These are phyloP conservation scores for Caenorhabditis macrosperma DNA, from an alignment of 2,888 invertebrate genomes.

Conservation along the genomic window DNA sequence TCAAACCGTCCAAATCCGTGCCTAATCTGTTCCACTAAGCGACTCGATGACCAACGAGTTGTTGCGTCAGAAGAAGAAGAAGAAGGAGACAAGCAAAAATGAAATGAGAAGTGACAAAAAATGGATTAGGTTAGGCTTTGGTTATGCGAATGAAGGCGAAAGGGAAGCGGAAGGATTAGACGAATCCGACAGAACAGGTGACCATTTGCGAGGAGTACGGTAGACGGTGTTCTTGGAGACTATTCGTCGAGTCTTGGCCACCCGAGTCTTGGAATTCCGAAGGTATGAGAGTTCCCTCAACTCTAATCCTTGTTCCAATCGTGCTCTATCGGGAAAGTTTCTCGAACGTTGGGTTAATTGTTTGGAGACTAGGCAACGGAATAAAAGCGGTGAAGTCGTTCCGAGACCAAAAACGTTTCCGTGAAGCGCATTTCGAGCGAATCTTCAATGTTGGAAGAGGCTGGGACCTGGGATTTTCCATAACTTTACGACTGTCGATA, in stretches of 20 bases:
- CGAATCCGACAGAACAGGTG: background rate
- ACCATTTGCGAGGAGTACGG: background rate
- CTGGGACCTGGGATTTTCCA: too few relatives aligned
- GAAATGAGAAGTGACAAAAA: slow-evolving; percentile 18
- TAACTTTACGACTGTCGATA: too few relatives aligned
- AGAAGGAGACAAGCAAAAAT: background rate
- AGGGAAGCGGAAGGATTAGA: background rate
- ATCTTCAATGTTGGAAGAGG: too few relatives aligned
- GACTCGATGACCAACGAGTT: slow-evolving; percentile 24
- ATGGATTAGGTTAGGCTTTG: slow-evolving; percentile 10
- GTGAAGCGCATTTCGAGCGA: too few relatives aligned
- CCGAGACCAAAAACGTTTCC: too few relatives aligned
- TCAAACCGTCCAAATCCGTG: slow-evolving; percentile 27
- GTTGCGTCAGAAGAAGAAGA: slow-evolving; percentile 19
- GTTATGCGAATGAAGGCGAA: background rate
- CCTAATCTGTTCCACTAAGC: slow-evolving; percentile 38
- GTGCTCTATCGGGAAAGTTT: too few relatives aligned
- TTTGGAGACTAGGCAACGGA: too few relatives aligned
- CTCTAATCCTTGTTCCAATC: too few relatives aligned
- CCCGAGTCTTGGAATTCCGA: too few relatives aligned
- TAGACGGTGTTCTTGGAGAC: background rate
- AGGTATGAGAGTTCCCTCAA: too few relatives aligned
- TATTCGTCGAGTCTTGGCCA: background rate
- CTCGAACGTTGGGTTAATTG: too few relatives aligned
- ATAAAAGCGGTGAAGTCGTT: too few relatives aligned